These are phyloP conservation scores for Brachionus calyciflorus DNA, from an alignment of 1,140 invertebrate genomes.

Conservation along the genomic window DNA sequence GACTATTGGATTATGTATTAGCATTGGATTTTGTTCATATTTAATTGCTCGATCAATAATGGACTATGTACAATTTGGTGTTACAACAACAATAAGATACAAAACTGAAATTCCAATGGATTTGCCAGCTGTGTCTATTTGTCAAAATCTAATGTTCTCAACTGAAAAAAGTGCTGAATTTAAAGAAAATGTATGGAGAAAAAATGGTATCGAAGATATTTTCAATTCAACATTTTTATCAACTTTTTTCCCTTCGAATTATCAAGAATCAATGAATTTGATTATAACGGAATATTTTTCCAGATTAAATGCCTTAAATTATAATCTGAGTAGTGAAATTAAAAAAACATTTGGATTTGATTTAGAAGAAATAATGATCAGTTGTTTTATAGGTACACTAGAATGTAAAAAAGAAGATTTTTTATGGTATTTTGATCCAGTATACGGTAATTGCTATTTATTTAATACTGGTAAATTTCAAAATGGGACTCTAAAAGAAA, in stretches of 20 bases:
- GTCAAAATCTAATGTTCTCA: neutral
- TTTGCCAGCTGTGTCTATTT: neutral
- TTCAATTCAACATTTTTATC: constrained; percentile 20
- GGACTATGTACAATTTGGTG: neutral
- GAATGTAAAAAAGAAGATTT: constrained; percentile 6
- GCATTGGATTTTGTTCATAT: neutral
- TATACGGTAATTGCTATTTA: constrained; percentile 22
- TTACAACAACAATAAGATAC: neutral
- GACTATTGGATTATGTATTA: neutral
- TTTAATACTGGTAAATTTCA: neutral
- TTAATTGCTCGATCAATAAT: neutral
- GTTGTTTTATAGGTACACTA: neutral
- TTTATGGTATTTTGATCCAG: constrained; percentile 2
- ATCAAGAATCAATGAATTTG: neutral
- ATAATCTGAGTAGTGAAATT: neutral
- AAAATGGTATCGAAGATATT: neutral
- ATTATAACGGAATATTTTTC: neutral
- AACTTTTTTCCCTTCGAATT: neutral
- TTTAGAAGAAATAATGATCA: neutral
- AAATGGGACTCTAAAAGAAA: neutral
- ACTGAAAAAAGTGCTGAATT: neutral
- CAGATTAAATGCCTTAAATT: neutral
- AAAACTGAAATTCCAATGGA: neutral
- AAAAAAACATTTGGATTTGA: constrained; percentile 12
- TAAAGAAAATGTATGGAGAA: neutral